Evolutionary conservation across 1,140 invertebrate genomes (phyloP), one percentile per base, ranked within the genome.

Genomic region (Zaprionus gabonicus): DNA sequence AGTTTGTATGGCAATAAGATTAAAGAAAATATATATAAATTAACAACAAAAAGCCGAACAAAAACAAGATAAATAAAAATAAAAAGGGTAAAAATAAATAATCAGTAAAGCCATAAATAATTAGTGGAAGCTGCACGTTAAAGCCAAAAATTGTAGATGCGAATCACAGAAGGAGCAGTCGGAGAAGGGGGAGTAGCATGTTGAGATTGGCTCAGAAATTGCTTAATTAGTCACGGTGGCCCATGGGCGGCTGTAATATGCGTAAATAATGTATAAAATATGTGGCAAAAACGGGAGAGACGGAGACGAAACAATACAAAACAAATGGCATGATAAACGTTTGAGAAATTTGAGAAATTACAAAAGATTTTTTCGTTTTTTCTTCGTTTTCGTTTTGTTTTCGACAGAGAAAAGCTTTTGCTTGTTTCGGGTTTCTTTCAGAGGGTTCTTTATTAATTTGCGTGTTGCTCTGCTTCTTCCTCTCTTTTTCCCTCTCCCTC

Each of bases 261-360:
- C 83, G 83, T 87, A 83, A 88, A 87, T 87, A 88, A 87, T 88
- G 80, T 71, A 87, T 88, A 82, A 86, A 86, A 86, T 83, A 86
- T 83, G 83, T 75, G 72, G 60, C 60, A 71, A 65, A 76, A 71
- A 41, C 12, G 4, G 20, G 20, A 36, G 31, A 78, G 56, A 70
- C 20, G 0, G 25, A 63, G 23, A 78, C 20, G 10, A 65, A 71
- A 59, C 70, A 67, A 78, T 49, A 28, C 31, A 60, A 62, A 58
- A 51, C 51, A 76, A 79, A 67, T 73, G 63, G 68, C 68, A 77
- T 87, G 83, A 86, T 83, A 82, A 82, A 86, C 83, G 78, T 81
- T 87, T 84, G 66, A 68, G 69, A 81, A 81, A 83, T 84, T 87
- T 88, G 78, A 87, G 83, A 87, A 67, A 88, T 88, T 77, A 70